Base-by-base conservation (phyloP, 2,888 invertebrate species). In the Abrostola triplasia region DNA sequence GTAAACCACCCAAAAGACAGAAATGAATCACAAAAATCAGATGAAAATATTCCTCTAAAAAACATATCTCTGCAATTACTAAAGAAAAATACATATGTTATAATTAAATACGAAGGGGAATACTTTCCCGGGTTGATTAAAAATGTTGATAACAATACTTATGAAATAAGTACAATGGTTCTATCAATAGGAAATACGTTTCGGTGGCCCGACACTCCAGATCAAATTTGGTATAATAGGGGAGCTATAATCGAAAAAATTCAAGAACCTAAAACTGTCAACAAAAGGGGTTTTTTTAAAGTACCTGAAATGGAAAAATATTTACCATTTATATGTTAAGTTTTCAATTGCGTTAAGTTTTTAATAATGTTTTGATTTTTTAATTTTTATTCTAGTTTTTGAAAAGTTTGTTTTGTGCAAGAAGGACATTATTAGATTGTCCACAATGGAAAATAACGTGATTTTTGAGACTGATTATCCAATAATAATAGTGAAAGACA, bases 221-320 rank as follows among this genome's bases (percentile, higher is more conserved):
- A 64, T 51, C 37, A 54, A 62, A 65, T 70, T 38, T 70, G 63
- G 66, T 64, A 64, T 47, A 37, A 24, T 44, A 12, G 35, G 36
- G 36, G 54, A 58, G 8, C n/a, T n/a, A 49, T 63, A 40, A 40
- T 9, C 7, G 38, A 40, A 10, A 40, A 40, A 10, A 40, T 40
- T 10, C 9, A 7, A 40, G 38, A 9, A 9, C 38, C 38, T 7
- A 40, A 7, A 7, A 9, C 10, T 7, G 38, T 10, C 10, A 40
- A 40, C 10, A 40, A 10, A 9, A 7, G 38, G 10, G 38, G 38
- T 40, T 40, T 40, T 40, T 40, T 9, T 40, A 40, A 10, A 40
- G 10, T 40, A 9, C 38, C 38, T 40, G 38, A 40, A 40, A 40
- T 40, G 38, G 38, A 40, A 9, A 40, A 40, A 40, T 40, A 9